phyloP scores from a whole-genome alignment of 2,888 invertebrate genomes.

The Micropterix aruncella region DNA sequence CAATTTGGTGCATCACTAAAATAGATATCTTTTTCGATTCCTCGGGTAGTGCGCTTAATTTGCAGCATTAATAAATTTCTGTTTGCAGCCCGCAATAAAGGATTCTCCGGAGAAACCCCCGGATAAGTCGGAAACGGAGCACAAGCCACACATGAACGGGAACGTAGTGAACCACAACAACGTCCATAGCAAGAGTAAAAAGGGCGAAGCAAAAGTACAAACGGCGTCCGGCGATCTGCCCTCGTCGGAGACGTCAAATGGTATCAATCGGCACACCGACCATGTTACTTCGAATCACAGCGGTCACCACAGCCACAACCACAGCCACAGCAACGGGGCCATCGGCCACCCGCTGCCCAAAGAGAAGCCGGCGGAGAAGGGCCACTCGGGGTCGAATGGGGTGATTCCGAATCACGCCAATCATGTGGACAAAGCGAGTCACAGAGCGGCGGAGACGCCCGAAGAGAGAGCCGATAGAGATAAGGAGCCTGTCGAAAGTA shows the following conservation, averaged over 20 bases:
- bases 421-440: not conserved
- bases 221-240: conserved; percentile 2
- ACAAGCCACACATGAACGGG: conserved; percentile 11
- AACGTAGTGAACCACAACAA: conserved; percentile 9
- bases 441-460: not conserved
- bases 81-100: conserved; percentile 9
- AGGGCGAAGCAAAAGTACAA: conserved; percentile 7
- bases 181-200: conserved; percentile 6
- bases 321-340: conserved; percentile 9
- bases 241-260: conserved; percentile 2
- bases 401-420: conserved; percentile 2
- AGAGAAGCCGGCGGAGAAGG: not conserved
- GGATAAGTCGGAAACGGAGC: conserved; percentile 6
- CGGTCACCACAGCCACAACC: conserved; percentile 6
- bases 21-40: too few relatives aligned
- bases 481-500: not conserved
- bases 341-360: not conserved
- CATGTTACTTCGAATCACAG: conserved; percentile 5
- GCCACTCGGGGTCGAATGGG: not conserved
- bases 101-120: conserved; percentile 7
- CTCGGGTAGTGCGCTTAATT: too few relatives aligned
- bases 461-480: conserved; percentile 1
- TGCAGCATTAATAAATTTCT: too few relatives aligned
- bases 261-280: conserved; percentile 3
- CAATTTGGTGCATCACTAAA: too few relatives aligned